These are phyloP conservation scores for Autographa gamma DNA, from an alignment of 2,888 invertebrate species.

Conservation along the genomic window DNA sequence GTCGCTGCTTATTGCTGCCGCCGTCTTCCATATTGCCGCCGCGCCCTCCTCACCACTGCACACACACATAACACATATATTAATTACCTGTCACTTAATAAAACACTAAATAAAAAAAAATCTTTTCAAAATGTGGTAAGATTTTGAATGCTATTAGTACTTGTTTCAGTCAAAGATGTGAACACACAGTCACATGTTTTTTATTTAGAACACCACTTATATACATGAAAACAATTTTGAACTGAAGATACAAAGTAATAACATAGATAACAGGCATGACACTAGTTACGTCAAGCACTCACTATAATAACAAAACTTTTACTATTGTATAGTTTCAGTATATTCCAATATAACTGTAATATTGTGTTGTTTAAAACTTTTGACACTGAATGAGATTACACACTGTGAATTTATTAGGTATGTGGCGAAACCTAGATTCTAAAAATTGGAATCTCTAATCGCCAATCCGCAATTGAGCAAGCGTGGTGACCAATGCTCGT, in stretches of 20 bases:
- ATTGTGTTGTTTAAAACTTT: neutral
- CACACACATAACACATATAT: conserved; percentile 31
- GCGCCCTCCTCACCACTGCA: conserved; percentile 84
- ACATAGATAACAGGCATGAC: neutral
- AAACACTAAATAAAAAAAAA: too few relatives aligned
- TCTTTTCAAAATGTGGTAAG: too few relatives aligned
- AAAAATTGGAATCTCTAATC: too few relatives aligned
- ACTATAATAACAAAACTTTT: neutral
- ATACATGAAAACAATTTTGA: neutral
- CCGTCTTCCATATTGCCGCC: conserved; percentile 92
- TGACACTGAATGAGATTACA: neutral
- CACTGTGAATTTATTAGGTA: too few relatives aligned
- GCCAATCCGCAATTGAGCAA: too few relatives aligned
- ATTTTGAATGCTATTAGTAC: too few relatives aligned
- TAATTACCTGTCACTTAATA: neutral
- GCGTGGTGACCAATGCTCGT: too few relatives aligned
- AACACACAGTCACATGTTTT: too few relatives aligned
- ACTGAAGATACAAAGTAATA: neutral
- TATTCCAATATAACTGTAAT: neutral
- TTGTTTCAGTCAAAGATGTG: too few relatives aligned
- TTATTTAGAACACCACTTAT: neutral
- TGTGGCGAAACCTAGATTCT: too few relatives aligned
- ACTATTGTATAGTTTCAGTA: neutral
- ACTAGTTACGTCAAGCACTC: neutral
- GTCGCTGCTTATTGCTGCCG: conserved; percentile 91